phyloP scores from a whole-genome alignment of 1,140 invertebrate species.

The Nomia melanderi region DNA sequence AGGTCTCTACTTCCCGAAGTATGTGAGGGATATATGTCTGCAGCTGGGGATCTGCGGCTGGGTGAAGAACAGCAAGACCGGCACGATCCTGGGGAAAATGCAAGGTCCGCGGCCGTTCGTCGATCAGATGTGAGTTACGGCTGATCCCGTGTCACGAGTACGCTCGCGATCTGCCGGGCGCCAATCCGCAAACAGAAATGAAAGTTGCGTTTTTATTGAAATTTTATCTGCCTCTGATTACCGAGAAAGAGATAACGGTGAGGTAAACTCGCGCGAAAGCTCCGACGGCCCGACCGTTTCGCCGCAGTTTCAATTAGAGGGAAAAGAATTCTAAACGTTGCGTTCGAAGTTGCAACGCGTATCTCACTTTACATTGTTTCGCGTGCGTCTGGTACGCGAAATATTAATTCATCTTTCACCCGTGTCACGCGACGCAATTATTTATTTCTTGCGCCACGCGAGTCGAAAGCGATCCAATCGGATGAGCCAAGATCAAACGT shows the following conservation, averaged over 20 bases:
- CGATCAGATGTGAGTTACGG: conserved; percentile 90
- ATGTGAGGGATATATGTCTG: conserved; percentile 89
- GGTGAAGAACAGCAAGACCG: conserved; percentile 94
- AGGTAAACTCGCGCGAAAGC: conserved; percentile 16
- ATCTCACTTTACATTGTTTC: too few relatives aligned
- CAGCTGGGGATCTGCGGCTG: conserved; percentile 90
- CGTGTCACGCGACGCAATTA: too few relatives aligned
- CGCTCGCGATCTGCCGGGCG: conserved; percentile 17
- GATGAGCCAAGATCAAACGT: too few relatives aligned
- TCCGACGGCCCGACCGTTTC: neutral
- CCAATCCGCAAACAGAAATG: conserved; percentile 13
- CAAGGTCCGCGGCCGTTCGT: conserved; percentile 89
- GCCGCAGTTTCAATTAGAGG: too few relatives aligned
- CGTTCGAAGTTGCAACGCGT: too few relatives aligned
- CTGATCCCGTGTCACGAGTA: neutral
- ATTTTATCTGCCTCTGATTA: conserved; percentile 34
- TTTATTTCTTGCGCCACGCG: too few relatives aligned
- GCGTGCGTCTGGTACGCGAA: too few relatives aligned
- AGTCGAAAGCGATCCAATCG: too few relatives aligned
- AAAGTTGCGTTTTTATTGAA: conserved; percentile 37
- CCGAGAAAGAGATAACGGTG: conserved; percentile 20
- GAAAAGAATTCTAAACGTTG: too few relatives aligned
- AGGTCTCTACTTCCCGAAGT: conserved; percentile 94
- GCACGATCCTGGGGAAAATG: conserved; percentile 92
- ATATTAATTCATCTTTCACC: too few relatives aligned